Base-by-base conservation (phyloP, 2,797 vertebrate genomes). In the Sitta carolinensis region DNA sequence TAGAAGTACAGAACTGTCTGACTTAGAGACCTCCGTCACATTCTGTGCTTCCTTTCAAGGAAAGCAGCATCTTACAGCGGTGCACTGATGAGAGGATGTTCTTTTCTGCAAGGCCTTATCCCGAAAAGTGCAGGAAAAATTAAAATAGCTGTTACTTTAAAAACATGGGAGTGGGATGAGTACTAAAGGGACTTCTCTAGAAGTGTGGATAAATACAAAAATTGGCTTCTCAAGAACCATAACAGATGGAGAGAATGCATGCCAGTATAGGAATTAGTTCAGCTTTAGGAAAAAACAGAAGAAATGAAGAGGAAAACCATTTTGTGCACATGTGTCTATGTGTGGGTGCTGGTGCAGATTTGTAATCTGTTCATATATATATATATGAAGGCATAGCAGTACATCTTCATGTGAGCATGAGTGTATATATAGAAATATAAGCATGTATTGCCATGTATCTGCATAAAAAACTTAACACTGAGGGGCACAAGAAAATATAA, bases 61-160 rank as follows among this genome's bases (percentile, higher is more conserved):
- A 95, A 93, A 87, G 85, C 73, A 91, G 64, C 19, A 10, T 50
- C 27, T 86, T 88, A 50, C 14, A 55, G 45, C 77, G 54, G 63
- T 62, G 30, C 47, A 79, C 25, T 68, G 89, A 92, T 87, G 84
- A 96, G 57, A 80, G 77, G 94, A 93, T 88, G 75, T 90, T 84
- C 61, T 85, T 90, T 91, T 90, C 64, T 87, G 45, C 38, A 62
- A 40, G 84, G 90, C 73, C 67, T 83, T 13, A 85, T 88, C 32
- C 84, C 92, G 27, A 29, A 94, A 89, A 73, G 27, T 34, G 42
- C 45, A 68, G 82, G 70, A 92, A 95, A 96, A 96, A 74, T 77
- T 48, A 21, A 69, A 89, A 22, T 89, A 83, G 72, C 59, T 79
- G 58, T 94, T 94, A 79, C 66, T 90, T 93, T 57, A 74, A 85